Evolutionary conservation across 2,113 vertebrate species (phyloP).

Genomic region (Corynorhinus townsendii): DNA sequence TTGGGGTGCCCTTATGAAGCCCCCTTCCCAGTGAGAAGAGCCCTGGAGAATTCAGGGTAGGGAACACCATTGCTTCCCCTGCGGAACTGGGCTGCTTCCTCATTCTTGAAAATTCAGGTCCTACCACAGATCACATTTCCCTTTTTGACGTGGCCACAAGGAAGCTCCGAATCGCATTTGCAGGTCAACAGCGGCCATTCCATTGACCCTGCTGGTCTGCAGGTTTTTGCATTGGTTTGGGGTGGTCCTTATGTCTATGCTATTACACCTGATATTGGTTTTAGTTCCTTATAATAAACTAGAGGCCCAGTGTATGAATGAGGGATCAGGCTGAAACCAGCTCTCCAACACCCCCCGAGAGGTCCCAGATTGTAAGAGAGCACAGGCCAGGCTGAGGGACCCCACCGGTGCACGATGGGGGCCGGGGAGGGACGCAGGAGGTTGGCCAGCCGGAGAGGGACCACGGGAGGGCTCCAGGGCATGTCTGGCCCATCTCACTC

Average conservation of each 20-base stretch:
- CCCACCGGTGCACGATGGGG: too few species aligned
- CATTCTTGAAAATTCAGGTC: neutral
- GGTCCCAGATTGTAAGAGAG: too few species aligned
- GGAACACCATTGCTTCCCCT: neutral
- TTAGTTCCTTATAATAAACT: neutral
- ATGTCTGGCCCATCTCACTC: too few species aligned
- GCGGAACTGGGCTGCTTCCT: neutral
- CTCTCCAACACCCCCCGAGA: too few species aligned
- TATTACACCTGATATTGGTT: neutral
- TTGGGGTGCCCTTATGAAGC: accelerated
- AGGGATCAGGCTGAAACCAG: too few species aligned
- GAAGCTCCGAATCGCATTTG: neutral
- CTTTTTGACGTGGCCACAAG: neutral
- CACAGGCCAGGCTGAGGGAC: too few species aligned
- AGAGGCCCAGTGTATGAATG: too few species aligned
- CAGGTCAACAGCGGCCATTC: neutral
- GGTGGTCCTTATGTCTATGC: neutral
- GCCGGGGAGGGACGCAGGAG: too few species aligned
- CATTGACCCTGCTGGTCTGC: neutral
- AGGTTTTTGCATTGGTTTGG: neutral
- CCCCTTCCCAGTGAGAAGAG: neutral
- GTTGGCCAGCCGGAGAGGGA: too few species aligned
- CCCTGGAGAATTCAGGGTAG: neutral
- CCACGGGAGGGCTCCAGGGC: too few species aligned
- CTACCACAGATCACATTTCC: neutral